phyloP scores from a whole-genome alignment of 2,888 invertebrate genomes.

The Drosophila prolongata region DNA sequence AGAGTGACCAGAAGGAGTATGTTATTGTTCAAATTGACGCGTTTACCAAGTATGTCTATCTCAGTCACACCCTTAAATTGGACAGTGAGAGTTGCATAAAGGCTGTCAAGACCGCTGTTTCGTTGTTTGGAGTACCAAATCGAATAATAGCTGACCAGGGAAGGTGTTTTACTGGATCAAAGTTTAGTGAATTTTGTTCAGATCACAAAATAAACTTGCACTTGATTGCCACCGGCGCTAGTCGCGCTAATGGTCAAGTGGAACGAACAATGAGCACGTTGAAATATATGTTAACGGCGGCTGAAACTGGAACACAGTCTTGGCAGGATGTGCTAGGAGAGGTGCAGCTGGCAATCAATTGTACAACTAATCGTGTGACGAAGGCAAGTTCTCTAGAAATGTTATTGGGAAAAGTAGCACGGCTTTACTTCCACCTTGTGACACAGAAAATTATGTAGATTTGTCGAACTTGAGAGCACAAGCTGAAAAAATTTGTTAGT shows the following conservation, averaged over 20 bases:
- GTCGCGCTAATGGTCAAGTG: slow-evolving; percentile 34
- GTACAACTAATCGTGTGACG: slow-evolving; percentile 24
- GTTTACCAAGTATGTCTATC: slow-evolving; percentile 5
- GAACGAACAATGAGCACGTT: slow-evolving; percentile 28
- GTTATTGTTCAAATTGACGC: slow-evolving; percentile 3
- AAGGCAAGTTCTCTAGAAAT: slow-evolving; percentile 30
- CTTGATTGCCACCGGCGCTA: slow-evolving; percentile 27
- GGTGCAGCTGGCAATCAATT: slow-evolving; percentile 33
- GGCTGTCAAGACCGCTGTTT: neutral
- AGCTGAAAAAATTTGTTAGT: slow-evolving; percentile 27
- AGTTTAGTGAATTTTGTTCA: slow-evolving; percentile 4
- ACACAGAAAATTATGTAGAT: slow-evolving; percentile 27
- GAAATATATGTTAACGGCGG: slow-evolving; percentile 27
- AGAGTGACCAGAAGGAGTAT: slow-evolving; percentile 3
- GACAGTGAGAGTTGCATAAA: slow-evolving; percentile 6
- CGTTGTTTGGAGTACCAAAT: slow-evolving; percentile 12
- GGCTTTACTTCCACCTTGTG: slow-evolving; percentile 32
- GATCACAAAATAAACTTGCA: slow-evolving; percentile 4
- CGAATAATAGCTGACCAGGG: slow-evolving; percentile 7
- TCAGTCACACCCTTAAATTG: slow-evolving; percentile 1
- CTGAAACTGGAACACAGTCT: slow-evolving; percentile 22
- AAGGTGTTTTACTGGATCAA: neutral
- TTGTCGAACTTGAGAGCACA: slow-evolving; percentile 16
- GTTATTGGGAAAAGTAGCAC: slow-evolving; percentile 27
- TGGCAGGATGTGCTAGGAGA: slow-evolving; percentile 19